Percentiles rank a stretch among this genome's conserved stretches.
phyloP scores from a whole-genome alignment of 2,888 invertebrate genomes.

The Achlya flavicornis region DNA sequence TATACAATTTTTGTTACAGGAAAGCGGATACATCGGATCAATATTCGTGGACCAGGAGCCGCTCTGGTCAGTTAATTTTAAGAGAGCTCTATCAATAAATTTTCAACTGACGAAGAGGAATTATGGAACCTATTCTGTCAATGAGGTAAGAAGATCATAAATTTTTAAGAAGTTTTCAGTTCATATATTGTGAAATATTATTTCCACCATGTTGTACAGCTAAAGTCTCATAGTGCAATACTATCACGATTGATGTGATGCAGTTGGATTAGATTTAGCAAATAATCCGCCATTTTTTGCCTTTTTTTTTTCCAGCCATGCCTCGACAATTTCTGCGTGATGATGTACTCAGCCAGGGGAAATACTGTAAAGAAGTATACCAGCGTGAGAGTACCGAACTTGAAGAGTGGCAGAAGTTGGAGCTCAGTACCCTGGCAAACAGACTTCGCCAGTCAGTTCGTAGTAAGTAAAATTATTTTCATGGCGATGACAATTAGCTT shows the following conservation, averaged over 20 bases:
- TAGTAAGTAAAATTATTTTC: constrained; percentile 38
- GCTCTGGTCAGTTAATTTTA: constrained; percentile 87
- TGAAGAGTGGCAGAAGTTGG: constrained; percentile 61
- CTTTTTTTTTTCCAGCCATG: constrained; percentile 73
- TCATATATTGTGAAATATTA: background rate
- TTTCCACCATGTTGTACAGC: background rate
- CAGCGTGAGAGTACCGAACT: constrained; percentile 51
- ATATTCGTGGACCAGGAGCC: constrained; percentile 78
- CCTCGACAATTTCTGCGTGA: constrained; percentile 82
- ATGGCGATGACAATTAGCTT: no score
- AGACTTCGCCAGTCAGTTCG: constrained; percentile 42
- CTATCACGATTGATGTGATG: background rate
- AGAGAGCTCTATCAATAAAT: constrained; percentile 86
- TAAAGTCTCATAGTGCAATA: background rate
- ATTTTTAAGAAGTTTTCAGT: no score
- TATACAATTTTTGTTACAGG: no score
- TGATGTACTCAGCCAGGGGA: constrained; percentile 66
- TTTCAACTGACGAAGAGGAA: constrained; percentile 82
- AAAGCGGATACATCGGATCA: constrained; percentile 61
- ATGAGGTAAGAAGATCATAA: constrained; percentile 51
- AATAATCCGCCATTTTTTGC: background rate
- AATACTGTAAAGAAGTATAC: constrained; percentile 65
- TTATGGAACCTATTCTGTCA: constrained; percentile 55
- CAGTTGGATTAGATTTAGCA: background rate
- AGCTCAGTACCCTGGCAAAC: constrained; percentile 64